Evolutionary conservation across 2,888 invertebrate genomes (phyloP), one percentile per base, ranked within the genome.

Genomic region (Pterostichus niger): DNA sequence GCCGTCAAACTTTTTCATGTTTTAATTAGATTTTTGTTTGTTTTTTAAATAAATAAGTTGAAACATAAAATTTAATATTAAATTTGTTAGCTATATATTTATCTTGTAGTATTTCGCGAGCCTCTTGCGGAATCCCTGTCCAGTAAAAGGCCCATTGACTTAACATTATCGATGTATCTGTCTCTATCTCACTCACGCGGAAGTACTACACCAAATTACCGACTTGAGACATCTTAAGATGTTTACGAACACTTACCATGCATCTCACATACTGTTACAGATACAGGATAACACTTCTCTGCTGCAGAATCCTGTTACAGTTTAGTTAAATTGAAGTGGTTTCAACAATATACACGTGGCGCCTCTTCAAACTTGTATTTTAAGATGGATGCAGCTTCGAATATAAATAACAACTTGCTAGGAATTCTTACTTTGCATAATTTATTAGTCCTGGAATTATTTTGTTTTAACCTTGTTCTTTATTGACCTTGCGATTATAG

Each of bases 261-360:
- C 13, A 33, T 31, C 31, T 10, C 56, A 33, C 31, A 61, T 13
- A 61, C 61, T 59, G 56, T 24, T 17, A 10, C 0, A 61, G 7
- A n/a, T 33, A 61, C n/a, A 7, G 56, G 56, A 10, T 49, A n/a
- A 13, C 49, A 49, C 0, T 56, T 56, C 4, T 17, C 56, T 44
- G 17, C 17, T 71, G 9, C 46, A 17, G 44, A 71, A 71, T 71
- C 40, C 44, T 44, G 24, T 71, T 44, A 24, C 40, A 71, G 17
- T 71, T 71, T 17, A 40, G 44, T 71, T 33, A 71, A 10, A 40
- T 71, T 71, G 68, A 71, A 71, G 68, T 71, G 68, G 17, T 15
- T 71, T 71, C 68, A 71, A 71, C 68, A 64, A 64, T 64, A 35
- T n/a, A 46, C 46, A 17, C 61, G 33, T 61, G 33, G 10, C 17